A percentile compares a stretch with the other conserved stretches of the same genome.
These are phyloP conservation scores for Argyresthia albistria DNA, from an alignment of 2,888 invertebrate species.

Conservation along the genomic window DNA sequence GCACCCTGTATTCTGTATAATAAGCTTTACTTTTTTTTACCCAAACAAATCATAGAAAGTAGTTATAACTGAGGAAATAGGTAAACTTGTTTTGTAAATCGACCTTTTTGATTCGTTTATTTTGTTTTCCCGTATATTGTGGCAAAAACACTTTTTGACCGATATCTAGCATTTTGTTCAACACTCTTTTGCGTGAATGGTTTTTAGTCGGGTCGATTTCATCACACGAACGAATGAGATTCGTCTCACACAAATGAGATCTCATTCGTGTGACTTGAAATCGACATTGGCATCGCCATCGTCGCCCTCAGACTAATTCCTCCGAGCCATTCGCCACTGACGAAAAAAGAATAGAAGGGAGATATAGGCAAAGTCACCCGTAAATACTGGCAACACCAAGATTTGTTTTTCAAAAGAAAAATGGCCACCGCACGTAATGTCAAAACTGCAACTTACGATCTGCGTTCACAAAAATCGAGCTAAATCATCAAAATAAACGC, in stretches of 20 bases:
- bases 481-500: constrained; percentile 27
- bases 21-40: no score
- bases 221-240: no score
- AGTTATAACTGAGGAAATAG: no score
- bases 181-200: neutral
- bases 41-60: no score
- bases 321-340: no score
- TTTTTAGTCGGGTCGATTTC: no score
- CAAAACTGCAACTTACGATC: constrained; percentile 15
- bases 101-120: neutral
- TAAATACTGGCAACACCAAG: constrained; percentile 34
- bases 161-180: neutral
- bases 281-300: no score
- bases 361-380: constrained; percentile 2
- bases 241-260: no score
- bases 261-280: no score
- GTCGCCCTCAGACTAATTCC: no score
- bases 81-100: neutral
- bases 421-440: constrained; percentile 40
- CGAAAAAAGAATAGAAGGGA: neutral
- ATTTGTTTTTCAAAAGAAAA: constrained; percentile 50
- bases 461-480: constrained; percentile 56
- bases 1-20: no score
- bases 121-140: neutral
- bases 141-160: neutral